Evolutionary conservation across 2,113 vertebrate species (phyloP), one percentile per base, ranked within the genome.

Genomic region (Isurus oxyrinchus): DNA sequence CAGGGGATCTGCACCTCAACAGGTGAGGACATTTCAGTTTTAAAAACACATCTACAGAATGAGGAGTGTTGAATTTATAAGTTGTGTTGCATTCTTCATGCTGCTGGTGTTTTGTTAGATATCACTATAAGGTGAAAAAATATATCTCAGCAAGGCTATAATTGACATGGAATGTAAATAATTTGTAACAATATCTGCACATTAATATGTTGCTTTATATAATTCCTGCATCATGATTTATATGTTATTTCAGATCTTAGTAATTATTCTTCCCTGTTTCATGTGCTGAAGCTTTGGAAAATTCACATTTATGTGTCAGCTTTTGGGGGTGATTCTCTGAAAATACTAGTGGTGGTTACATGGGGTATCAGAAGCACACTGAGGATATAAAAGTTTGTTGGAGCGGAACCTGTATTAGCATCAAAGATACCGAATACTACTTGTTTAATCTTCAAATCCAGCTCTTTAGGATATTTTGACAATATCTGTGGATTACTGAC

Each of bases 1-100:
- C 94, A 49, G 49, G 44, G 49, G 44, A 95, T 95, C 67, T 95
- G 66, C 94, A 53, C 25, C 67, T 95, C 94, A 72, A 95, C 94
- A 95, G 94, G 94, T 95, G 67, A 95, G 94, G 49, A 72, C 6
- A 14, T 10, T 95, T 95, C 49, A 53, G 10, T 55, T 95, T 72
- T 35, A 67, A 23, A 69, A 44, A 27, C 63, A 57, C 35, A 25
- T 95, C n/a, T 95, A 69, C 23, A 31, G 19, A 72, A 66, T 69
- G 23, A 72, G 66, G 94, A 67, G 72, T 53, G n/a, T 69, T 31
- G n/a, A 67, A 44, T 95, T 95, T 95, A 49, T 31, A 69, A 49
- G 27, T 21, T 19, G 25, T 95, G 6, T 53, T 69, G 40, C 63
- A 95, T 69, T 53, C 35, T 72, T 95, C 35, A 35, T 31, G 27